phyloP scores from a whole-genome alignment of 2,797 vertebrate genomes.

The Peromyscus aztecus region DNA sequence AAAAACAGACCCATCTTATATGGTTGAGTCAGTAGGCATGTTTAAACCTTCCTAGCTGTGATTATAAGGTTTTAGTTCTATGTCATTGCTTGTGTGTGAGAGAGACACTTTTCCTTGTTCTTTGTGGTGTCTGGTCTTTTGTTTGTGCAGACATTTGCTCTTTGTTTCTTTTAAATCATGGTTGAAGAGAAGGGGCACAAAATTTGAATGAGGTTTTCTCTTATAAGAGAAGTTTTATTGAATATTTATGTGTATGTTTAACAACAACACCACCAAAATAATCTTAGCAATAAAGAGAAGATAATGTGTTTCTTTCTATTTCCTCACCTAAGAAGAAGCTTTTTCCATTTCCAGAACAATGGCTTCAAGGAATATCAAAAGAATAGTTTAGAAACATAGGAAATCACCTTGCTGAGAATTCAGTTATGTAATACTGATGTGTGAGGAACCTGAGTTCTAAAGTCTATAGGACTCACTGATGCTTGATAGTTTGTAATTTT shows the following conservation, averaged over 20 bases:
- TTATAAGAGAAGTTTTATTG: background rate
- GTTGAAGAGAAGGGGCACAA: background rate
- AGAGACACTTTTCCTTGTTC: background rate
- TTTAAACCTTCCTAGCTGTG: background rate
- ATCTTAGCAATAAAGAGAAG: background rate
- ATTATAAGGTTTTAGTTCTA: background rate
- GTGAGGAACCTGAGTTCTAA: background rate
- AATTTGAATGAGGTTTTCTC: background rate
- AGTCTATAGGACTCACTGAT: background rate
- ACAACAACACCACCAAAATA: background rate
- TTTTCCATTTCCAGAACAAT: background rate
- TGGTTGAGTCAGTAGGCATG: background rate
- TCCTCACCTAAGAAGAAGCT: background rate
- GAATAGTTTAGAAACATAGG: background rate
- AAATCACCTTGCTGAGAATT: background rate
- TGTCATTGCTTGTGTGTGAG: background rate
- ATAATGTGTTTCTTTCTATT: background rate
- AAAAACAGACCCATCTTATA: background rate
- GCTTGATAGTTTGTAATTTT: background rate
- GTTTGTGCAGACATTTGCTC: conserved; percentile 17
- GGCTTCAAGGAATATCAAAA: background rate
- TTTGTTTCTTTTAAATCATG: background rate
- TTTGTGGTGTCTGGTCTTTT: conserved; percentile 45
- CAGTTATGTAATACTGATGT: background rate
- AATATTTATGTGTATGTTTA: background rate